Conservation (phyloP, 2,888 invertebrate species). For the Ophonus ardosiacus region DNA sequence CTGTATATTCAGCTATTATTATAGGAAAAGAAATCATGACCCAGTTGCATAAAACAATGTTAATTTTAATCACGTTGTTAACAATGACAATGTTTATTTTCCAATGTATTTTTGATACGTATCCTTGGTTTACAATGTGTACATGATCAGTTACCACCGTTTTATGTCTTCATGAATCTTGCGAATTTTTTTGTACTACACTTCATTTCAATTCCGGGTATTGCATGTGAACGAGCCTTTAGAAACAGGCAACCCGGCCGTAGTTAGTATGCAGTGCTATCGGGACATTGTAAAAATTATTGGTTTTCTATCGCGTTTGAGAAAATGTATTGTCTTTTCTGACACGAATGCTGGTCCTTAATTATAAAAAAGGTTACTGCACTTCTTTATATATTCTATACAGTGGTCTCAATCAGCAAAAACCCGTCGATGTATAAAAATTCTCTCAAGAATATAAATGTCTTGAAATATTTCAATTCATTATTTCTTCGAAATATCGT, state of each 20-base stretch:
- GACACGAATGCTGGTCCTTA: slow-evolving; percentile 50
- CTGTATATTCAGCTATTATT: background rate
- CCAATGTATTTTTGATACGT: too few species aligned
- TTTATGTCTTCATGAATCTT: slow-evolving; percentile 19
- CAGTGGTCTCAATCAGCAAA: slow-evolving; percentile 40
- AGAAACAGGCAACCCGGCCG: slow-evolving; percentile 13
- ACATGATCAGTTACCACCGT: too few species aligned
- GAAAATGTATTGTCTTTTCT: slow-evolving; percentile 56
- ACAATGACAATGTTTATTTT: too few species aligned
- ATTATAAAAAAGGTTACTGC: slow-evolving; percentile 50
- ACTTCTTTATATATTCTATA: slow-evolving; percentile 40
- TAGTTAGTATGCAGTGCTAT: slow-evolving; percentile 49
- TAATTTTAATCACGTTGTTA: too few species aligned
- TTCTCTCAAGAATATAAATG: background rate
- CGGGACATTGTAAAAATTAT: slow-evolving; percentile 56
- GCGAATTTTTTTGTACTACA: slow-evolving; percentile 2
- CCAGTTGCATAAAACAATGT: too few species aligned
- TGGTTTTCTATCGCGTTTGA: slow-evolving; percentile 56
- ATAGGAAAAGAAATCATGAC: background rate
- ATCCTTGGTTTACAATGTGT: too few species aligned
- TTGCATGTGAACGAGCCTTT: slow-evolving; percentile 41
- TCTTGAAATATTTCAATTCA: background rate
- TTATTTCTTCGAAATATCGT: background rate
- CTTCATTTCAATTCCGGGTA: slow-evolving; percentile 28
- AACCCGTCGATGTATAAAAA: slow-evolving; percentile 1